Conservation (phyloP, 2,888 invertebrate species). For the Ophion ventricosus region DNA sequence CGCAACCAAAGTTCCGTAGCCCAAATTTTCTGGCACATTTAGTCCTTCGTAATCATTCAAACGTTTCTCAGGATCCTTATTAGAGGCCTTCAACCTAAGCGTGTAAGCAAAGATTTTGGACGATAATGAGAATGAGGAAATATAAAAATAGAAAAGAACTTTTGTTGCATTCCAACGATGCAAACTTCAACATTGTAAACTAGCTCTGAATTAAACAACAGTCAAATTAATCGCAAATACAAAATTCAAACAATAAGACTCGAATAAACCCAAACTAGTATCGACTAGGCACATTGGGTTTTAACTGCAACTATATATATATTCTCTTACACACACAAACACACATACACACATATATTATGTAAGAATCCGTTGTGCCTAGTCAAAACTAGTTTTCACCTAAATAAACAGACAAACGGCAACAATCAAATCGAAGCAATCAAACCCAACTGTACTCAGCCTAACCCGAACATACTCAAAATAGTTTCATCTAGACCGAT, state of each 20-base stretch:
- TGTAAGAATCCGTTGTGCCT: no score
- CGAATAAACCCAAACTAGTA: no score
- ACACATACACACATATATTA: no score
- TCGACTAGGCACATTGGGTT: no score
- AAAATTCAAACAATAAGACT: no score
- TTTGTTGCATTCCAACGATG: neutral
- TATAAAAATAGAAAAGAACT: neutral
- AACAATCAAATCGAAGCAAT: neutral
- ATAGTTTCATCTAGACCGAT: neutral
- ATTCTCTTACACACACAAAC: no score
- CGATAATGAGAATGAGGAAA: neutral
- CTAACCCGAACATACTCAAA: neutral
- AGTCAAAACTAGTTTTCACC: no score
- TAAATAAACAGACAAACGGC: neutral
- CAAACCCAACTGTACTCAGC: neutral
- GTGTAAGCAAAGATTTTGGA: neutral
- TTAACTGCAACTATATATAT: no score
- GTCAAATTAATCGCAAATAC: no score
- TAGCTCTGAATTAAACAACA: neutral
- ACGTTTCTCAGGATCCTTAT: neutral
- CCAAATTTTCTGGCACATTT: neutral
- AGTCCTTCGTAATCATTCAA: neutral
- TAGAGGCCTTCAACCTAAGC: neutral
- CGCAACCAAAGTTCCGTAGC: neutral
- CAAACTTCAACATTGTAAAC: neutral